Evolutionary conservation across 2,888 invertebrate genomes (phyloP).

Genomic region (Elgonia sp.): DNA sequence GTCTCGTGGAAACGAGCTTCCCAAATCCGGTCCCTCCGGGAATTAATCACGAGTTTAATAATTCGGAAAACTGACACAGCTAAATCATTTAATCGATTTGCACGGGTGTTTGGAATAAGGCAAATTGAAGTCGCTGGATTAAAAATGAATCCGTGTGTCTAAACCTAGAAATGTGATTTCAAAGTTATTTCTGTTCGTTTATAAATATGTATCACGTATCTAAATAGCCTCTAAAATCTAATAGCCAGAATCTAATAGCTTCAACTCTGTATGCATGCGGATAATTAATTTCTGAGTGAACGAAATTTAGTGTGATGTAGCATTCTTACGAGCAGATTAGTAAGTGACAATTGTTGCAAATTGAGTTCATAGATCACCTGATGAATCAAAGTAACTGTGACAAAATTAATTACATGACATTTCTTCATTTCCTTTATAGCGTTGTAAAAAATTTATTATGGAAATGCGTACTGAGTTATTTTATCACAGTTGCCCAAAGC

Average conservation of each 20-base stretch:
- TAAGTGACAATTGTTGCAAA: constrained; percentile 2
- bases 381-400: constrained; percentile 19
- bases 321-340: constrained; percentile 24
- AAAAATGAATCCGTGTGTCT: background rate
- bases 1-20: constrained; percentile 20
- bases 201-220: background rate
- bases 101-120: constrained; percentile 5
- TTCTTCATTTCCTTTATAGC: too few species aligned
- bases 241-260: background rate
- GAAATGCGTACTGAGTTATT: background rate
- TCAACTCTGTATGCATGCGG: constrained; percentile 21
- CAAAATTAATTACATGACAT: background rate
- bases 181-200: background rate
- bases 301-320: constrained; percentile 33
- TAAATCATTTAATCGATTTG: constrained; percentile 28
- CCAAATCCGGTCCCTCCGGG: background rate
- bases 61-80: constrained; percentile 17
- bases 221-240: constrained; percentile 16
- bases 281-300: constrained; percentile 8
- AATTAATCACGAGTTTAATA: constrained; percentile 30
- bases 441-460: too few species aligned
- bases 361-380: background rate
- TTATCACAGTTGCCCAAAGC: constrained; percentile 33
- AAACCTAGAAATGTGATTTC: background rate
- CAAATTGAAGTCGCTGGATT: background rate